These are phyloP conservation scores for Aleadryas rufinucha DNA, from an alignment of 2,113 vertebrate species.

Conservation along the genomic window DNA sequence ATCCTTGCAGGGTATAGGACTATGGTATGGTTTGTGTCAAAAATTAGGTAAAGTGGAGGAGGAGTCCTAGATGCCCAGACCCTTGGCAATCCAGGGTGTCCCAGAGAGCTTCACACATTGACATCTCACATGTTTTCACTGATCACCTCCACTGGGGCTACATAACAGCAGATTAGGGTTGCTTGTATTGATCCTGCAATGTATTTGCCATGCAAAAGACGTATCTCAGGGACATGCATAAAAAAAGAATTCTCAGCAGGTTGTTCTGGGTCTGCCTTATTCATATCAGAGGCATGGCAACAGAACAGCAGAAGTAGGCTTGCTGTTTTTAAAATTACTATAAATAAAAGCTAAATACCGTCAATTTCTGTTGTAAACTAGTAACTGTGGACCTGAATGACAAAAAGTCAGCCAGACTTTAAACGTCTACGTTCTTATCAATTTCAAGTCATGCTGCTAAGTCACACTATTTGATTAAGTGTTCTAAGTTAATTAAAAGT, in stretches of 20 bases:
- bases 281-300: neutral
- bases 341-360: neutral
- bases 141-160: neutral
- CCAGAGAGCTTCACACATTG: neutral
- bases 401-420: neutral
- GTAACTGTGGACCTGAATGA: neutral
- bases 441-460: neutral
- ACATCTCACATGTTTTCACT: neutral
- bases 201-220: neutral
- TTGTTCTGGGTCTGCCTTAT: neutral
- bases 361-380: neutral
- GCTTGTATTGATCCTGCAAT: neutral
- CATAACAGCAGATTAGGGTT: neutral
- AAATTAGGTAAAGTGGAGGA: neutral
- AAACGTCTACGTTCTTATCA: neutral
- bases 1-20: neutral
- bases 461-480: neutral
- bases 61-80: neutral
- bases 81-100: neutral
- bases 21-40: neutral
- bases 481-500: conserved; percentile 9
- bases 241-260: neutral
- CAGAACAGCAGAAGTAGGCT: neutral
- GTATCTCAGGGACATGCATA: neutral
- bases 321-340: neutral